A percentile compares a stretch with the other conserved stretches of the same genome.
Evolutionary conservation across 2,888 invertebrate genomes (phyloP).

Genomic region (Alentia gelatinosa): DNA sequence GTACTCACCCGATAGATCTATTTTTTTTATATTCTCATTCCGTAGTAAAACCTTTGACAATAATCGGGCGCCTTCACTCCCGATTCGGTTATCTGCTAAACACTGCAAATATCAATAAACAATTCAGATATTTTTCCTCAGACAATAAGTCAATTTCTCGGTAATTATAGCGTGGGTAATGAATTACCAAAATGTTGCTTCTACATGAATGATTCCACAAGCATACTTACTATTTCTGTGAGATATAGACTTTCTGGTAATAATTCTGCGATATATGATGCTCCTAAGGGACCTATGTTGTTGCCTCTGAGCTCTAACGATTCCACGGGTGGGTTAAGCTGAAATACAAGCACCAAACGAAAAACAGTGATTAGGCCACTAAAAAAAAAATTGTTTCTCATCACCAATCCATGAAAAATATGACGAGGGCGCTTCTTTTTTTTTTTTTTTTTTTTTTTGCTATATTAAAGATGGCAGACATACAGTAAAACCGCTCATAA

Average conservation of each 20-base stretch:
- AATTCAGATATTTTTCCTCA: no score
- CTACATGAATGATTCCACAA: neutral
- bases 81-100: slow-evolving; percentile 11
- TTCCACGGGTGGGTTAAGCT: slow-evolving; percentile 3
- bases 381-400: no score
- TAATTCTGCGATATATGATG: slow-evolving; percentile 5
- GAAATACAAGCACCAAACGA: no score
- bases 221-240: slow-evolving; percentile 19
- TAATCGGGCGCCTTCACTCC: slow-evolving; percentile 5
- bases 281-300: neutral
- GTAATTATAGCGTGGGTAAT: no score
- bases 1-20: slow-evolving; percentile 20
- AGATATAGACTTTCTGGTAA: neutral
- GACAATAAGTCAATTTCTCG: no score
- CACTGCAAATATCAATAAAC: neutral
- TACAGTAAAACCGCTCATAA: no score
- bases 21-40: slow-evolving; percentile 9
- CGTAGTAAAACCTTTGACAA: neutral
- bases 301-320: neutral
- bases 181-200: no score
- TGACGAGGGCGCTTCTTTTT: no score
- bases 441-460: no score
- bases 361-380: no score
- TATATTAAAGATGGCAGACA: no score
- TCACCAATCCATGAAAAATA: no score